Conservation (phyloP, 2,113 vertebrate species). For the Myotis brandtii region DNA sequence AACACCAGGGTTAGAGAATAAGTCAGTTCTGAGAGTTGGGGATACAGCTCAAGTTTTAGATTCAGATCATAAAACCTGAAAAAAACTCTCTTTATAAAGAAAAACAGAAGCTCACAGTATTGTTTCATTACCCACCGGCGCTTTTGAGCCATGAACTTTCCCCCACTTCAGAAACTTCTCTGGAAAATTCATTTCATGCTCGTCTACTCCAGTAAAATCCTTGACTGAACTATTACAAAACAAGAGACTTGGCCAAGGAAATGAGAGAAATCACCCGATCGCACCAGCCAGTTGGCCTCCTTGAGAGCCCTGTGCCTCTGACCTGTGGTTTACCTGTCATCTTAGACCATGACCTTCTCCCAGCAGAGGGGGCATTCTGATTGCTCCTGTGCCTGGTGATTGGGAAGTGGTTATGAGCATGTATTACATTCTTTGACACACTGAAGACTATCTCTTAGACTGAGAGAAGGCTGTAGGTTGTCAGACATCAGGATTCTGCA, state of each 20-base stretch:
- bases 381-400: not conserved
- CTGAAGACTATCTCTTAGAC: not conserved
- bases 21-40: not conserved
- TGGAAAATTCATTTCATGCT: slow-evolving; percentile 82
- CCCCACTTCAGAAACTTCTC: slow-evolving; percentile 70
- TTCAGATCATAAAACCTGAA: not conserved
- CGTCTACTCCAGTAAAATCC: slow-evolving; percentile 73
- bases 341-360: not conserved
- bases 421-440: not conserved
- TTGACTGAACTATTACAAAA: slow-evolving; percentile 69
- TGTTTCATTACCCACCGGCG: slow-evolving; percentile 11
- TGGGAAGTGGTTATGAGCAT: not conserved
- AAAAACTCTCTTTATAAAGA: slow-evolving; percentile 47
- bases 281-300: not conserved
- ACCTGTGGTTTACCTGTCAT: slow-evolving; percentile 49
- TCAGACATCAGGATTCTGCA: not conserved
- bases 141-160: slow-evolving; percentile 70
- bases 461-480: not conserved
- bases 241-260: slow-evolving; percentile 51
- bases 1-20: not conserved
- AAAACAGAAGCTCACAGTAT: slow-evolving; percentile 55
- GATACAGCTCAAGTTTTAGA: not conserved
- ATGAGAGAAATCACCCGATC: not conserved
- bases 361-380: not conserved
- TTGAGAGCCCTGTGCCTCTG: not conserved